Base-by-base conservation (phyloP, 2,113 vertebrate species). In the Shinisaurus crocodilurus region DNA sequence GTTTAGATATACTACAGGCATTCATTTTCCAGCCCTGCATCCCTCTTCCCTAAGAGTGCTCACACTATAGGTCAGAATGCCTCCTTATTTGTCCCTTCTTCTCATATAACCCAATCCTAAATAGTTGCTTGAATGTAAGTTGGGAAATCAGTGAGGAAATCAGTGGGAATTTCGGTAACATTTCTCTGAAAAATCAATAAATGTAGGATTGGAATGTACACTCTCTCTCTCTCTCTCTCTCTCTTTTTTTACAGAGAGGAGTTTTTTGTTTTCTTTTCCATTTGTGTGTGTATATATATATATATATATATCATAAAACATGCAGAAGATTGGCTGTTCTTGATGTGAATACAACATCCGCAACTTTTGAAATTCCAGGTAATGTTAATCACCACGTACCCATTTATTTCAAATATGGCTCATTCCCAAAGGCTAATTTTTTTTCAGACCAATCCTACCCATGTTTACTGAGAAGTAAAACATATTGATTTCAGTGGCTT, bases 361-460 rank as follows among this genome's bases (percentile, higher is more conserved):
- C 34, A 57, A 37, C 18, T 67, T 37, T 25, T n/a, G 34, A 90
- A 34, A 80, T 70, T 43, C 65, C n/a, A 32, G 12, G 4, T 32
- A 23, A 37, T 48, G 65, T 69, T 50, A 65, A 1, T 23, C n/a
- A 94, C 87, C 48, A 37, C 83, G 89, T 45, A 67, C 37, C 85
- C 83, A 75, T 96, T 93, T 90, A 45, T 95, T 96, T 95, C 94
- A 82, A 92, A 40, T 63, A 84, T 77, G 50, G 91, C 86, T 93
- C 90, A 91, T 91, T 91, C 89, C 92, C 90, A 95, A 93, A 95
- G 92, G 92, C 90, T 93, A 93, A 96, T 95, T 70, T 79, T 6
- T 95, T 70, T 79, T 6, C 18, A 40, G 34, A 15, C 6, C 18
- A 40, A 32, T 25, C n/a, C 32, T 7, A 76, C 32, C 37, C 83